Percentiles rank a stretch among this genome's conserved stretches.
Evolutionary conservation across 1,140 invertebrate species (phyloP).

Genomic region (Apolygus lucorum): DNA sequence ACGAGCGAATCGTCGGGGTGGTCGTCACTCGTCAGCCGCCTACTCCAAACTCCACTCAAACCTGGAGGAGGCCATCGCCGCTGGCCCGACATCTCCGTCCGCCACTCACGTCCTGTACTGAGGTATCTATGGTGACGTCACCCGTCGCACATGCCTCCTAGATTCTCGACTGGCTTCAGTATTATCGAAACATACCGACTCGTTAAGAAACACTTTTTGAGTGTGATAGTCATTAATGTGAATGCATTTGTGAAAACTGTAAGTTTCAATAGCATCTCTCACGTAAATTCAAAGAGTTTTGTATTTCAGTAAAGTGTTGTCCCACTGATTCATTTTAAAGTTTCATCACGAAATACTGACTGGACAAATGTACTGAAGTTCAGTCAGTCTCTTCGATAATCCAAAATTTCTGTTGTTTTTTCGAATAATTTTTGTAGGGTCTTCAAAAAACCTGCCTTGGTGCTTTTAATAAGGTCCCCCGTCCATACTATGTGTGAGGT

Average conservation of each 20-base stretch:
- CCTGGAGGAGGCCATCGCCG: constrained; percentile 25
- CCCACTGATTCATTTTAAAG: too few relatives aligned
- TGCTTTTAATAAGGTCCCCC: too few relatives aligned
- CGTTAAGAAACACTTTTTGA: neutral
- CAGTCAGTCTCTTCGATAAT: too few relatives aligned
- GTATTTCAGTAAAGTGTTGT: too few relatives aligned
- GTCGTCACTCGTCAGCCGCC: constrained; percentile 15
- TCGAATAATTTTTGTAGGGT: too few relatives aligned
- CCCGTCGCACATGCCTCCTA: neutral
- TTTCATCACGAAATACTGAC: too few relatives aligned
- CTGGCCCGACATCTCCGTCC: constrained; percentile 19
- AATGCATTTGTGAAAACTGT: neutral
- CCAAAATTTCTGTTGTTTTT: too few relatives aligned
- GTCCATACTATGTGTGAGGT: too few relatives aligned
- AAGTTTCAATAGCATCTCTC: neutral
- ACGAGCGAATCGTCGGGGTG: neutral
- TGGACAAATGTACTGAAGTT: too few relatives aligned
- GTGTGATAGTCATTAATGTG: neutral
- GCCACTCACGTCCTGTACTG: constrained; percentile 27
- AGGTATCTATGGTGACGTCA: neutral
- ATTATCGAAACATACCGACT: too few relatives aligned
- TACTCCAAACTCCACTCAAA: constrained; percentile 29
- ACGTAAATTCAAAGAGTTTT: neutral
- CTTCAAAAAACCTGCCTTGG: too few relatives aligned
- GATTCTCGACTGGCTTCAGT: neutral